Base-by-base conservation (phyloP, 1,140 invertebrate species). In the Muscidifurax raptorellus region DNA sequence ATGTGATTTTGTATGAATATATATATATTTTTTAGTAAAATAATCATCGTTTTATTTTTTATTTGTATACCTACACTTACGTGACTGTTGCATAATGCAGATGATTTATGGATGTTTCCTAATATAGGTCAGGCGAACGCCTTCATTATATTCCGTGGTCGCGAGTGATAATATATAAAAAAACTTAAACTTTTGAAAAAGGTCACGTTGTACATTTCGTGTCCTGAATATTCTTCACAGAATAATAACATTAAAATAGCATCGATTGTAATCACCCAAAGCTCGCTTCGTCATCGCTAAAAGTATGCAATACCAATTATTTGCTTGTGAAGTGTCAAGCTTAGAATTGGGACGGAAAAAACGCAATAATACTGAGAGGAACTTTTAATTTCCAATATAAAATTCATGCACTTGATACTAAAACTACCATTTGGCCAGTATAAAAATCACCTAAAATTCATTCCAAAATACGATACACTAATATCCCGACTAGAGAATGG, bases 1-100 rank as follows among this genome's bases (percentile, higher is more conserved):
- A 36, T 47, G 32, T 69, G 75, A 71, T 84, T 75, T 72, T 81
- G 13, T 78, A 78, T 36, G 25, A 64, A 78, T 76, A 78, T 30
- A 78, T 47, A 72, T 36, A 40, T 36, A 32, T 36, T 74, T 78
- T 64, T 64, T 64, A 78, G 32, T 32, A 32, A 78, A 78, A 78
- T 32, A 27, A 69, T 12, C 5, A 30, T 69, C 7, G 25, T 1
- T 69, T 30, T 69, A 30, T 28, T n/a, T n/a, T 59, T 28, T 25
- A 22, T 76, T 47, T 7, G 69, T 72, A 74, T 59, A 59, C 52
- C 52, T n/a, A n/a, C 52, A 3, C 52, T n/a, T n/a, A 59, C 52
- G 18, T 59, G 6, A 59, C 52, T 18, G 18, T 59, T 59, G 22
- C 52, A 59, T 59, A 59, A 59, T 59, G 52, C 52, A 59, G 52